Evolutionary conservation across 2,113 vertebrate species (phyloP).

Genomic region (Rhinoptilus africanus): DNA sequence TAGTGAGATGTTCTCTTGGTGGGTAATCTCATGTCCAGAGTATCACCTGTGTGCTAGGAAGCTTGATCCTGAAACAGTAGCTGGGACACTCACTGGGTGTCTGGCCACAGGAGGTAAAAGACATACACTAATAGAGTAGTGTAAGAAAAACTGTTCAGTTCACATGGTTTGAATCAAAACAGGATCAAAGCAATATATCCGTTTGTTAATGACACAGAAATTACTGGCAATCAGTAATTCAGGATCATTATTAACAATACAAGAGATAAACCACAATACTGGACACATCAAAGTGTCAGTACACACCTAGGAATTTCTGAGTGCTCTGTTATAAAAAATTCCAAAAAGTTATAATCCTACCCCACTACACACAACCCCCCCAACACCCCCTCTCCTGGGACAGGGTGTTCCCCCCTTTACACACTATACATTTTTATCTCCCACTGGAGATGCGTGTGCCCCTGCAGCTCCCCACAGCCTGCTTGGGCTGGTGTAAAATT

Average conservation of each 20-base stretch:
- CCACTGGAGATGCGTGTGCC: rapidly evolving
- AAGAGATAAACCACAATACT: background rate
- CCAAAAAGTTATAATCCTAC: background rate
- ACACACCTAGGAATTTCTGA: background rate
- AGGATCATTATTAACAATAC: background rate
- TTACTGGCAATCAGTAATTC: background rate
- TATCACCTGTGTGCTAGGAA: background rate
- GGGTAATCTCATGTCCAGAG: background rate
- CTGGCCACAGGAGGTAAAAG: background rate
- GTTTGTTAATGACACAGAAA: background rate
- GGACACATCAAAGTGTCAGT: background rate
- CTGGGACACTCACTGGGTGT: background rate
- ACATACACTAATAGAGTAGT: background rate
- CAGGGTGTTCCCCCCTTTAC: background rate
- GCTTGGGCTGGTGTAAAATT: background rate
- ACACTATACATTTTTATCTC: background rate
- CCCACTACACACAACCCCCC: background rate
- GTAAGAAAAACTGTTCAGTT: background rate
- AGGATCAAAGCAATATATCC: background rate
- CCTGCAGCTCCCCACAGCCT: background rate
- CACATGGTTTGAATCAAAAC: background rate
- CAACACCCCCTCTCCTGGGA: background rate
- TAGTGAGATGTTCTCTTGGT: background rate
- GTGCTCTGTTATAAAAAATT: background rate
- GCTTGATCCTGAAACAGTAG: background rate